Evolutionary conservation across 2,888 invertebrate species (phyloP), one percentile per base, ranked within the genome.

Genomic region (Dexiosoma caninum): DNA sequence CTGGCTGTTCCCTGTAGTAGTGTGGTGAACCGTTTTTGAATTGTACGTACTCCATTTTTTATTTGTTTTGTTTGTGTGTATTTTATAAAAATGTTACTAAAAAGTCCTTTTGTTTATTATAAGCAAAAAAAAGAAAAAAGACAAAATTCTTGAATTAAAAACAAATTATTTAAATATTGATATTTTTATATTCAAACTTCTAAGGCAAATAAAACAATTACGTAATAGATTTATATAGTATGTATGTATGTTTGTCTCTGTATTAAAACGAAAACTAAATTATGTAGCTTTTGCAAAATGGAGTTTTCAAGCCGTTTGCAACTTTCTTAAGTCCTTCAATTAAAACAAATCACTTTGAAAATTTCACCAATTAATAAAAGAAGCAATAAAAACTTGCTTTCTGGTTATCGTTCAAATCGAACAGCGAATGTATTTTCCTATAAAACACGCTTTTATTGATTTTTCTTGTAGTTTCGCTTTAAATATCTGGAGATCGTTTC

Each of bases 21-120:
- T 89, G 88, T 82, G 90, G 90, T 77, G 89, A 87, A 86, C 90
- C 90, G 80, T 90, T 90, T 89, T 90, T 90, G 85, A 90, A 90
- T 85, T 89, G 89, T 84, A 90, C 88, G 85, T 90, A 90, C 89
- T 89, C 89, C 90, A 89, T 89, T 86, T 87, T 86, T 44, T 71
- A 77, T 84, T 59, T 53, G 71, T 78, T 83, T 64, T 84, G 76
- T 81, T 69, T 81, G 62, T 80, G 72, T 82, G 72, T 83, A 70
- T 77, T 44, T 71, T 46, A 44, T 49, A 55, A 70, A 80, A 83
- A 82, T 81, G 60, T 75, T 76, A 64, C 72, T 83, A 83, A 85
- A 83, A 75, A 86, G 85, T 85, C 86, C 86, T 86, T 87, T 85
- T 78, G 30, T 72, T 37, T 49, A 32, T 6, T 19, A 1, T 49